Percentiles rank a stretch among this genome's conserved stretches.
These are phyloP conservation scores for Arctia plantaginis DNA, from an alignment of 2,888 invertebrate species.

Conservation along the genomic window DNA sequence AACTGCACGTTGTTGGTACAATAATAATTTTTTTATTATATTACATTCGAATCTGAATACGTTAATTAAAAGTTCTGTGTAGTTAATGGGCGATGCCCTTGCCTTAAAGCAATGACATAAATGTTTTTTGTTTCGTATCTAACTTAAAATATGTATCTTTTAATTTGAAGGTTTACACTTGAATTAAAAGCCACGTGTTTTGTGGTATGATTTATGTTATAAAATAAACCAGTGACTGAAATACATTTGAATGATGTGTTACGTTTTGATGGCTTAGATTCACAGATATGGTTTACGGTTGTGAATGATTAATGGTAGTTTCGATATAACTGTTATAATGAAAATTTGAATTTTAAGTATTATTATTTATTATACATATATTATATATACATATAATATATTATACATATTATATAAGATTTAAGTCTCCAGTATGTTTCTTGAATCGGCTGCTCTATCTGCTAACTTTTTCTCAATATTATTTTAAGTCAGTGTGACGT, in stretches of 20 bases:
- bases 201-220: slow-evolving; percentile 35
- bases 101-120: too few species aligned
- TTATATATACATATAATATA: neutral
- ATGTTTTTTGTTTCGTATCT: slow-evolving; percentile 27
- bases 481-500: too few species aligned
- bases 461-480: neutral
- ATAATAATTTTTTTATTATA: too few species aligned
- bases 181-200: slow-evolving; percentile 17
- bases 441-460: neutral
- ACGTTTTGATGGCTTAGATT: neutral
- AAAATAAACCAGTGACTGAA: slow-evolving; percentile 17
- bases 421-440: neutral
- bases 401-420: neutral
- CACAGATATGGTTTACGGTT: slow-evolving; percentile 5
- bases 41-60: too few species aligned
- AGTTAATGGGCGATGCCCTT: too few species aligned
- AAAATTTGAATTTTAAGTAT: neutral
- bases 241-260: slow-evolving; percentile 1
- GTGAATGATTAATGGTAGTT: neutral
- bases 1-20: too few species aligned
- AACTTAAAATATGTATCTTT: slow-evolving; percentile 36
- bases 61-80: too few species aligned
- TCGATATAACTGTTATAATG: neutral
- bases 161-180: slow-evolving; percentile 16
- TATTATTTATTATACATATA: neutral